These are phyloP conservation scores for Ramphastos sulfuratus DNA, from an alignment of 2,113 vertebrate genomes.

Conservation along the genomic window DNA sequence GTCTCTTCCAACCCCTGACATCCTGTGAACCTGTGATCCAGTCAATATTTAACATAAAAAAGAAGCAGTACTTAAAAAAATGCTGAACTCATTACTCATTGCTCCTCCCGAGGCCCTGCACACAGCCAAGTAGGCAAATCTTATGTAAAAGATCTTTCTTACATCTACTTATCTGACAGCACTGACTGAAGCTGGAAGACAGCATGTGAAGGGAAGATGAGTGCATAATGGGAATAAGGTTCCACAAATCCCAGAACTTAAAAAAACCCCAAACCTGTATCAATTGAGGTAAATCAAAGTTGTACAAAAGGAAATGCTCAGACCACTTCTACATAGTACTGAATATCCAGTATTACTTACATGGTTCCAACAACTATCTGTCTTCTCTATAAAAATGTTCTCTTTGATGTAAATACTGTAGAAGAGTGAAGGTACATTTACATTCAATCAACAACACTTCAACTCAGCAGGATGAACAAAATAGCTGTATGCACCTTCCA, in stretches of 20 bases:
- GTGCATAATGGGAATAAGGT: not conserved
- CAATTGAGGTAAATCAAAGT: conserved; percentile 41
- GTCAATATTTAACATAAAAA: not conserved
- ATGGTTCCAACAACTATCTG: not conserved
- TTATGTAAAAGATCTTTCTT: conserved; percentile 26
- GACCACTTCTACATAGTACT: not conserved
- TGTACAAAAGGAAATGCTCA: not conserved
- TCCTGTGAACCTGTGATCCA: not conserved
- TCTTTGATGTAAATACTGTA: not conserved
- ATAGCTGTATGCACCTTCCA: too few species aligned
- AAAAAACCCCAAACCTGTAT: not conserved
- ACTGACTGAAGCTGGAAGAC: conserved; percentile 24
- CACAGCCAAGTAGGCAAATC: not conserved
- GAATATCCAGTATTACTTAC: not conserved
- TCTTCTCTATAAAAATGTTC: not conserved
- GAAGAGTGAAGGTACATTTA: conserved; percentile 12
- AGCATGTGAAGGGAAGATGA: conserved; percentile 1
- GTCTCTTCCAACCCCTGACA: too few species aligned
- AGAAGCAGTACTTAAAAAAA: not conserved
- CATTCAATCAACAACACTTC: conserved; percentile 43
- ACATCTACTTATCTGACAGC: not conserved
- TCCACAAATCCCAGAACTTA: conserved; percentile 10
- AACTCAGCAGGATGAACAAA: not conserved
- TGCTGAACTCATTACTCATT: not conserved
- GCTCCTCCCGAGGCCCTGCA: not conserved